Conservation (phyloP, 2,797 vertebrate species). For the Tiaroga cobitis region DNA sequence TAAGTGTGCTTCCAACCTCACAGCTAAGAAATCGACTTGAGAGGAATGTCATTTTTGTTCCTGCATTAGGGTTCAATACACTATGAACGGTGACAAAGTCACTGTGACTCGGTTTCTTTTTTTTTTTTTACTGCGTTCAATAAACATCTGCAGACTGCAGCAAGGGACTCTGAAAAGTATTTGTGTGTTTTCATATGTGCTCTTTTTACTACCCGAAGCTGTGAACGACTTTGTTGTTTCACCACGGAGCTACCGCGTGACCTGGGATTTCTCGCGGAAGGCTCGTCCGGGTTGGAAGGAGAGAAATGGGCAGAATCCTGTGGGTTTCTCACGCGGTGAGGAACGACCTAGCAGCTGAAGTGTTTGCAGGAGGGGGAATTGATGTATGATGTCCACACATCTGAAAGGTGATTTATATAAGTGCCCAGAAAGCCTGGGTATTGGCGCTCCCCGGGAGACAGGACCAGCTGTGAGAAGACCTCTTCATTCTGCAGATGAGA, state of each 20-base stretch:
- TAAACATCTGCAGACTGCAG: constrained; percentile 37
- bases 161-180: constrained; percentile 25
- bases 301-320: constrained; percentile 49
- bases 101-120: neutral
- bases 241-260: neutral
- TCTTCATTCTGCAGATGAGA: constrained; percentile 67
- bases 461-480: constrained; percentile 63
- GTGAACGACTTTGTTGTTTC: constrained; percentile 44
- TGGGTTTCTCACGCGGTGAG: constrained; percentile 53
- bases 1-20: constrained; percentile 13
- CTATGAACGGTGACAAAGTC: constrained; percentile 14
- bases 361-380: constrained; percentile 54
- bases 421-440: constrained; percentile 58
- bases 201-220: constrained; percentile 48
- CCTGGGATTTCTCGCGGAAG: constrained; percentile 31
- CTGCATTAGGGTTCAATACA: constrained; percentile 17
- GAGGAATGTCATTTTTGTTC: constrained; percentile 20
- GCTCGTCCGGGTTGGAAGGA: constrained; percentile 18
- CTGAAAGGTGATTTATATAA: constrained; percentile 61
- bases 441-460: constrained; percentile 56
- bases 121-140: constrained; percentile 15
- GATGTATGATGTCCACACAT: constrained; percentile 68
- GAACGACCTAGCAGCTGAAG: constrained; percentile 50
- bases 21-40: constrained; percentile 12
- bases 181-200: constrained; percentile 34